Conservation (phyloP, 2,888 invertebrate genomes). For the Athalia cordata region DNA sequence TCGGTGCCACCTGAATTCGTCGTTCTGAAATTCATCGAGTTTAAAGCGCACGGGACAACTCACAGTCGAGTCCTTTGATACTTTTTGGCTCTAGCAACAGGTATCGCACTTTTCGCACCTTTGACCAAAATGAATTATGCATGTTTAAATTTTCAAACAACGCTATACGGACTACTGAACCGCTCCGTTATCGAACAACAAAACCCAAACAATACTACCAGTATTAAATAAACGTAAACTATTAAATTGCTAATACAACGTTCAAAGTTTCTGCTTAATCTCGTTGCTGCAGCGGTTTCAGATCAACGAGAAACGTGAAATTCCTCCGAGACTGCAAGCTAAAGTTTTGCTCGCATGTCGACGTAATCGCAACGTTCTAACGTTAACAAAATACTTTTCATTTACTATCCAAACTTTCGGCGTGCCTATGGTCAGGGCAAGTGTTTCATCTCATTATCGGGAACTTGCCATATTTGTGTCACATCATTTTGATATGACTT, state of each 20-base stretch:
- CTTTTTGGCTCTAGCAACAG: constrained; percentile 56
- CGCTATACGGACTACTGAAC: background rate
- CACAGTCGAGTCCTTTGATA: constrained; percentile 47
- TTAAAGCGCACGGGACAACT: constrained; percentile 30
- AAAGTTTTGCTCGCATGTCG: too few species aligned
- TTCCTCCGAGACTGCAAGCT: too few species aligned
- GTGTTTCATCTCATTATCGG: too few species aligned
- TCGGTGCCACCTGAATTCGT: background rate
- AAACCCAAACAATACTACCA: background rate
- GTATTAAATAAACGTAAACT: background rate
- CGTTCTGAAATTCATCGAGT: constrained; percentile 1
- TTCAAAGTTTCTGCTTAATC: background rate
- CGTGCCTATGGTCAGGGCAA: too few species aligned
- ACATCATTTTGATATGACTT: too few species aligned
- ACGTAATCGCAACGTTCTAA: too few species aligned
- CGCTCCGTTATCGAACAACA: too few species aligned
- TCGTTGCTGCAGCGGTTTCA: too few species aligned
- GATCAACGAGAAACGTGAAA: too few species aligned
- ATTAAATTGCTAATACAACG: background rate
- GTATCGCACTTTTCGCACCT: constrained; percentile 48
- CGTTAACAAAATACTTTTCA: too few species aligned
- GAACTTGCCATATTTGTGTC: too few species aligned
- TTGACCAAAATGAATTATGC: constrained; percentile 49
- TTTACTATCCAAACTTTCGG: too few species aligned
- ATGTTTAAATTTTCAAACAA: constrained; percentile 21